phyloP scores from a whole-genome alignment of 2,113 vertebrate genomes.

The Plestiodon gilberti region DNA sequence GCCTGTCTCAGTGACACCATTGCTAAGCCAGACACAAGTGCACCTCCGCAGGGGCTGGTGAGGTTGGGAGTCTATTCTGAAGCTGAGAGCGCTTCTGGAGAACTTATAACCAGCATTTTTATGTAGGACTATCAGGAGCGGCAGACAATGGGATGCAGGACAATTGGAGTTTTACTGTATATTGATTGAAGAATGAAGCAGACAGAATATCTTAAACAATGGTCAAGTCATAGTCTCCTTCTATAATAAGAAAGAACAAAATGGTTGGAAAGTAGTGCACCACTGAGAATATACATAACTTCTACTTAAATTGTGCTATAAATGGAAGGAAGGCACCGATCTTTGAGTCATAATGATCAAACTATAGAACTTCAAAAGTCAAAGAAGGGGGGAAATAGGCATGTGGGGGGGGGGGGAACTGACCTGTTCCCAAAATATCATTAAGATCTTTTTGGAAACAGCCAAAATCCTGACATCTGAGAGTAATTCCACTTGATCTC shows the following conservation, averaged over 20 bases:
- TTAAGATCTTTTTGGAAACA: constrained; percentile 22
- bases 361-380: background rate
- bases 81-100: no score
- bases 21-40: no score
- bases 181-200: constrained; percentile 11
- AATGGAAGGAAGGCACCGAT: constrained; percentile 11
- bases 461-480: constrained; percentile 20
- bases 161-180: no score
- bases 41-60: no score
- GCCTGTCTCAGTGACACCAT: no score
- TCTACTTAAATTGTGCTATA: background rate
- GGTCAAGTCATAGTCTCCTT: constrained; percentile 22
- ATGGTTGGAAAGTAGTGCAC: background rate
- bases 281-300: constrained; percentile 3
- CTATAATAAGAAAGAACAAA: background rate
- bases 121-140: no score
- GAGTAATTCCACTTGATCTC: constrained; percentile 26
- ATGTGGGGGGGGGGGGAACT: background rate
- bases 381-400: constrained; percentile 25
- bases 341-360: background rate
- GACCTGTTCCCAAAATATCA: constrained; percentile 19
- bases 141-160: no score
- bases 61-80: no score
- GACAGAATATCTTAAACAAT: background rate
- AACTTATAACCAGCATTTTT: no score